Evolutionary conservation across 2,888 invertebrate genomes (phyloP), one percentile per base, ranked within the genome.

Genomic region (Sinelater perroti): DNA sequence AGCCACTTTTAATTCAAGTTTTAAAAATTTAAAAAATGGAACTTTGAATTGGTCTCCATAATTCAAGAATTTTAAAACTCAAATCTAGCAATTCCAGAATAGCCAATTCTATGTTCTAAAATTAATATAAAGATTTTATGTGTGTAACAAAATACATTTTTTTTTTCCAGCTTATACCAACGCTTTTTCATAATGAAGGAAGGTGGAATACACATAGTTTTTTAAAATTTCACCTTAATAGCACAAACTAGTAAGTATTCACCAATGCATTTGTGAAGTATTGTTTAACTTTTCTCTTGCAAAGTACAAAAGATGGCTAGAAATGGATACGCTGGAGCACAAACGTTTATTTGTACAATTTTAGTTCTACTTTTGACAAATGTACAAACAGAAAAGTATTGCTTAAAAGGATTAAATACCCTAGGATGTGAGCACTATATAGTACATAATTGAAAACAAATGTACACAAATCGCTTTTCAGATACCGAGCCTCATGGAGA

Each of bases 401-500:
- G 59, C 28, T 10, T 10, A 20, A 10, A 7, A 13, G 53, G 53
- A 28, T 45, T 57, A 46, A 26, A 38, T 10, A 54, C 61, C 14
- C 42, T 31, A 17, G 64, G 64, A 10, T 59, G 64, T 65, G 60
- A 61, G 64, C 61, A 40, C 46, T 45, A 13, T 13, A 5, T 33
- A 4, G 10, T 10, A 11, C 2, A 7, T 24, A 21, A 8, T 24
- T 7, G 4, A 14, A 7, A 2, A 11, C 20, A n/a, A 11, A 24
- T 24, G 4, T 6, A 24, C 4, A 24, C 7, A 24, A 24, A 24
- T 24, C 24, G 7, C n/a, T 3, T 1, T 33, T 40, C 60, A 77
- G 78, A 74, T 67, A 77, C 78, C 1, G 62, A 68, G 44, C 78
- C 78, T n/a, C 11, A 33, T 13, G 77, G 78, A 18, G 78, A 78